Conservation (phyloP, 2,797 vertebrate genomes). For the Paguma larvata region DNA sequence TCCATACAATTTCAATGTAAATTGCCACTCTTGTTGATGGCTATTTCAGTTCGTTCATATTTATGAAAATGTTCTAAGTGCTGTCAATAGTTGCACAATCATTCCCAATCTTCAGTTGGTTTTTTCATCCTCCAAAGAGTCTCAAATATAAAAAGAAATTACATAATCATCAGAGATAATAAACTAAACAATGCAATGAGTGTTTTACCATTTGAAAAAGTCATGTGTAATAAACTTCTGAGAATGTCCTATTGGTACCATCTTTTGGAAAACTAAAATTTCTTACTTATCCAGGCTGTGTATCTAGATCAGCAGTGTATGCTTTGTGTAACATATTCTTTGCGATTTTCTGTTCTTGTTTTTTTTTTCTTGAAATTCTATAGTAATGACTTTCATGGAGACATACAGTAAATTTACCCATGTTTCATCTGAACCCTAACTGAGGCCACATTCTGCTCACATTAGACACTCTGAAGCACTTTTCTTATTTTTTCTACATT, state of each 20-base stretch:
- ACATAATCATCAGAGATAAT: background rate
- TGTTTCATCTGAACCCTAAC: background rate
- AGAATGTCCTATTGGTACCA: background rate
- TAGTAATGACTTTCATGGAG: background rate
- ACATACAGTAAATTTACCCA: background rate
- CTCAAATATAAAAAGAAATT: background rate
- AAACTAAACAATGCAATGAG: background rate
- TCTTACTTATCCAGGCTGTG: background rate
- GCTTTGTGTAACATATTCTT: background rate
- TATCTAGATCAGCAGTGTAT: background rate
- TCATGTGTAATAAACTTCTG: constrained; percentile 5
- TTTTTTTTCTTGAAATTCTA: background rate
- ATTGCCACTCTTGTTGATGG: background rate
- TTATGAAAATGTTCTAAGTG: background rate
- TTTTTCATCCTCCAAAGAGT: background rate
- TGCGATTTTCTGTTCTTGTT: background rate
- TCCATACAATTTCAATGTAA: background rate
- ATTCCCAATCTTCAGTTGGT: background rate
- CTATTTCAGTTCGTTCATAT: background rate
- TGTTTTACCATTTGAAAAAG: background rate
- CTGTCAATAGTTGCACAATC: background rate
- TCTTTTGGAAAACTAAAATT: background rate
- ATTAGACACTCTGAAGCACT: background rate
- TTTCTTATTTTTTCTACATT: background rate
- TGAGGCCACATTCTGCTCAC: background rate